Percentiles rank a stretch among this genome's conserved stretches.
phyloP scores from a whole-genome alignment of 2,888 invertebrate species.

The Desoria tigrina region DNA sequence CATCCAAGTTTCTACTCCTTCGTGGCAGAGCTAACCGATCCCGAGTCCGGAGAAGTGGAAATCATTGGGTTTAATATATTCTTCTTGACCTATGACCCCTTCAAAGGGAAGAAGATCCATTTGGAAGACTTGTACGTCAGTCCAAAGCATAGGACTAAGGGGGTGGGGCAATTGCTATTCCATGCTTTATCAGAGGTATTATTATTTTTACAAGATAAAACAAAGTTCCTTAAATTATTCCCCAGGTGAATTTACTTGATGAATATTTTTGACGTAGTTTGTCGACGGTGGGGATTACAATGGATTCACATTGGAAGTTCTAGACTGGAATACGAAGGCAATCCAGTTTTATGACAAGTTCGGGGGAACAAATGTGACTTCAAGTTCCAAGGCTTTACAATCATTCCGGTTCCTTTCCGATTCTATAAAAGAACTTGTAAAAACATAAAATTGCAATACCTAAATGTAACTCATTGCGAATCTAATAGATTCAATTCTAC shows the following conservation, averaged over 20 bases:
- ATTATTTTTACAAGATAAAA: background rate
- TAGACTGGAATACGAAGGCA: conserved; percentile 79
- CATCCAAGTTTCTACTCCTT: conserved; percentile 71
- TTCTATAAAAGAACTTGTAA: background rate
- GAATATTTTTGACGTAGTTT: conserved; percentile 18
- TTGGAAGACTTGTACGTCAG: conserved; percentile 85
- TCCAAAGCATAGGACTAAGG: conserved; percentile 65
- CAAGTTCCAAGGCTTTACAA: conserved; percentile 24
- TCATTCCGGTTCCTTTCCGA: conserved; percentile 27
- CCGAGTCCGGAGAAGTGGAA: conserved; percentile 43
- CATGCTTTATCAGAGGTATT: conserved; percentile 70
- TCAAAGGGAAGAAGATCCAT: conserved; percentile 76
- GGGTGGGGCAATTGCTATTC: conserved; percentile 70
- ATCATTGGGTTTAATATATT: conserved; percentile 72
- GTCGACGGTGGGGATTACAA: conserved; percentile 57
- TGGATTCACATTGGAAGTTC: conserved; percentile 77
- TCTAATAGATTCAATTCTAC: too few relatives aligned
- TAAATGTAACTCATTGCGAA: too few relatives aligned
- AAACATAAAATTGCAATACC: too few relatives aligned
- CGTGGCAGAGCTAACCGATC: conserved; percentile 64
- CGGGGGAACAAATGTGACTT: conserved; percentile 59
- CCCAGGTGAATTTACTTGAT: background rate
- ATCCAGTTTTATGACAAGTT: conserved; percentile 69
- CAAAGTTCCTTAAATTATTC: background rate
- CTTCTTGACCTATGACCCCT: conserved; percentile 81